Evolutionary conservation across 1,140 invertebrate species (phyloP), one percentile per base, ranked within the genome.

Genomic region (Homalodisca vitripennis): DNA sequence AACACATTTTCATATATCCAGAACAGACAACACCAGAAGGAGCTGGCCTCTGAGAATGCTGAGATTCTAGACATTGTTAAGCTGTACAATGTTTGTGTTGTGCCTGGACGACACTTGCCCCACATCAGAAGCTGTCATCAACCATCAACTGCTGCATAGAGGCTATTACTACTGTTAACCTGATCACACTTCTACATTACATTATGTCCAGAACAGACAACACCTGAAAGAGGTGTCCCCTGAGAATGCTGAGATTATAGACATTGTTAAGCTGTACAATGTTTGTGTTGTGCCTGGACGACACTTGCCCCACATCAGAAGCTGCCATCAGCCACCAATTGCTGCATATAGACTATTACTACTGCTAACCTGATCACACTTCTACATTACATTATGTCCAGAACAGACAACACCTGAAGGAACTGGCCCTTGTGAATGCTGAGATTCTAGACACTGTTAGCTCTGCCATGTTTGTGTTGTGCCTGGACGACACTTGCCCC

Each of bases 241-340:
- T 10, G 84, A 78, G 14, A 91, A 91, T 76, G 84, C 81, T 74
- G 77, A 82, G 30, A 86, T 82, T 3, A 77, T 91, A 1, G 79
- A 46, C 84, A 71, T 78, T 82, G 30, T 86, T 91, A 71, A 89
- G 91, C 77, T 85, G 84, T 75, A 83, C 87, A 67, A 82, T 83
- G 53, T 86, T 90, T 76, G 80, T 83, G 41, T 70, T 89, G 12
- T 79, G 81, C 64, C 79, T 90, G 68, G 89, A 91, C 75, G 72
- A 78, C 14, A n/a, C 27, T 47, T 63, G 70, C 34, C 78, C 79
- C 1, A 66, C 67, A 3, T 71, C 82, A 71, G 77, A 81, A 22
- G 80, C 80, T 70, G 77, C 82, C 69, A 69, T 75, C 20, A 76
- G 74, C 12, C 75, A 76, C 51, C 34, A 77, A 14, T 74, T 73